These are phyloP conservation scores for Osmerus mordax DNA, from an alignment of 2,113 vertebrate genomes.

Conservation along the genomic window DNA sequence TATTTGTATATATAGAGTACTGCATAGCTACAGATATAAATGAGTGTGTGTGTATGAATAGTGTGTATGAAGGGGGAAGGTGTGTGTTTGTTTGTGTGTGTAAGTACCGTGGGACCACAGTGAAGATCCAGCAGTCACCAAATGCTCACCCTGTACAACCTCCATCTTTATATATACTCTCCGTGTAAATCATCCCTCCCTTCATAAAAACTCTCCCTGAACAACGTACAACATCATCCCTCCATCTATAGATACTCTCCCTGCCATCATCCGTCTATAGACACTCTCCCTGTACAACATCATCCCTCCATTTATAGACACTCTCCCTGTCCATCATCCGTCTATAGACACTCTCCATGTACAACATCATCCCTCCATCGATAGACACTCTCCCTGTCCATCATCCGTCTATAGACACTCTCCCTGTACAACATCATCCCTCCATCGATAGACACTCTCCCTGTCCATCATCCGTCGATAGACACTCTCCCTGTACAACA, in stretches of 20 bases:
- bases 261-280: slow-evolving; percentile 12
- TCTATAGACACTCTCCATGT: too few relatives aligned
- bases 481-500: not conserved
- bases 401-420: not conserved
- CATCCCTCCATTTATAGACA: not conserved
- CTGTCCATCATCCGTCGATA: not conserved
- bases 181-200: slow-evolving; percentile 1
- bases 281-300: not conserved
- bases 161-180: slow-evolving; percentile 3
- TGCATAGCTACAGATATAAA: slow-evolving; percentile 10
- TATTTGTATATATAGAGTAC: slow-evolving; percentile 12
- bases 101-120: not conserved
- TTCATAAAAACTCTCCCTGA: not conserved
- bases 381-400: too few relatives aligned
- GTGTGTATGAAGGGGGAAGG: slow-evolving; percentile 26
- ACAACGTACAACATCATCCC: not conserved
- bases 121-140: too few relatives aligned
- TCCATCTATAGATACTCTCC: slow-evolving; percentile 23
- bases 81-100: slow-evolving; percentile 4
- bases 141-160: too few relatives aligned
- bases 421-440: not conserved
- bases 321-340: too few relatives aligned
- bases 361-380: not conserved
- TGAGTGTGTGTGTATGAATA: slow-evolving; percentile 15
- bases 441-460: not conserved